Evolutionary conservation across 1,140 invertebrate genomes (phyloP).

Genomic region (Onthophagus taurus): DNA sequence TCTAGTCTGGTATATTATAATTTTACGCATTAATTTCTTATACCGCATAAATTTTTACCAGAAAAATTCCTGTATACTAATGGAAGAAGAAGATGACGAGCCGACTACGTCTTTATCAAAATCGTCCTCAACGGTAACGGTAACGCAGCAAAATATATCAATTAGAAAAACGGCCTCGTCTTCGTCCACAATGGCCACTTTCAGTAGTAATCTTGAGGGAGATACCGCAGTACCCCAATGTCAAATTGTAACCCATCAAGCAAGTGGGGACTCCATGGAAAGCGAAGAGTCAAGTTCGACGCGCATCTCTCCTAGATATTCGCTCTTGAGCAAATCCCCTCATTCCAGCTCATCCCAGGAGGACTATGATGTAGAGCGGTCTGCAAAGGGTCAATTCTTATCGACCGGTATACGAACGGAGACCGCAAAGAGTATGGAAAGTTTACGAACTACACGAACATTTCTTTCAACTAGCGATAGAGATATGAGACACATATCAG

Average conservation of each 20-base stretch:
- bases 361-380: constrained; percentile 46
- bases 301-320: constrained; percentile 24
- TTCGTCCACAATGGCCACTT: constrained; percentile 21
- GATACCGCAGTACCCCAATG: constrained; percentile 27
- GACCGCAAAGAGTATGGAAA: constrained; percentile 60
- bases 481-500: constrained; percentile 49
- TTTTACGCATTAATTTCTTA: too few relatives aligned
- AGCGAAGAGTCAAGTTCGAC: constrained; percentile 32
- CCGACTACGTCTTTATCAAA: constrained; percentile 32
- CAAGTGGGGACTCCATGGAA: constrained; percentile 38
- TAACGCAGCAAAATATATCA: constrained; percentile 28
- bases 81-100: constrained; percentile 52
- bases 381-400: constrained; percentile 48
- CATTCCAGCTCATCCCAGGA: constrained; percentile 62
- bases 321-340: constrained; percentile 46
- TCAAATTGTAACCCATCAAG: constrained; percentile 40
- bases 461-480: constrained; percentile 54
- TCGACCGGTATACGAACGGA: constrained; percentile 46
- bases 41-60: too few relatives aligned
- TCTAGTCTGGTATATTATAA: too few relatives aligned
- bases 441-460: constrained; percentile 41
- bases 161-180: constrained; percentile 23
- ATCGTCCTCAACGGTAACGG: constrained; percentile 31
- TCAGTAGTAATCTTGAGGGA: constrained; percentile 12
- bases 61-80: constrained; percentile 29